These are phyloP conservation scores for Nemotelus pantherinus DNA, from an alignment of 2,888 invertebrate species.

Conservation along the genomic window DNA sequence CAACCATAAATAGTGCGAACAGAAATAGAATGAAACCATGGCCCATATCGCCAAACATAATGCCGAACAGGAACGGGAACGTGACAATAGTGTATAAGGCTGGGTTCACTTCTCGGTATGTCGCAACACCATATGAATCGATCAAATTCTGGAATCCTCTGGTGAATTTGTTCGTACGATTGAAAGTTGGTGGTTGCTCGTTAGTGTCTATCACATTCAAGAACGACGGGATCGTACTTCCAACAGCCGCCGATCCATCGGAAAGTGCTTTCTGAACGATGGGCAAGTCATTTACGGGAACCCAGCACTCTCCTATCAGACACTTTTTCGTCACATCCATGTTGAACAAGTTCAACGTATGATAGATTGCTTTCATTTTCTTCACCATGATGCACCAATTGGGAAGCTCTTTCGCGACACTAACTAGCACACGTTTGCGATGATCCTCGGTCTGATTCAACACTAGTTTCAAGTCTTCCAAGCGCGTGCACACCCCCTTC, in stretches of 20 bases:
- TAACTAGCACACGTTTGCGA: constrained; percentile 79
- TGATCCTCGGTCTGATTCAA: constrained; percentile 86
- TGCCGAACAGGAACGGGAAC: constrained; percentile 93
- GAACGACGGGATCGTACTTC: constrained; percentile 91
- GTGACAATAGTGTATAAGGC: constrained; percentile 89
- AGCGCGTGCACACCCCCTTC: constrained; percentile 80
- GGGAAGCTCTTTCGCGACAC: constrained; percentile 82
- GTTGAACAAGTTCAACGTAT: constrained; percentile 91
- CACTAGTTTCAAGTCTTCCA: constrained; percentile 82
- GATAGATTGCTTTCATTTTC: constrained; percentile 94
- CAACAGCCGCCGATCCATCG: constrained; percentile 83
- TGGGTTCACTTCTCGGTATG: constrained; percentile 92
- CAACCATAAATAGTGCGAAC: constrained; percentile 83
- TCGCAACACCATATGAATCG: constrained; percentile 91
- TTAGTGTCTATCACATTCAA: constrained; percentile 85
- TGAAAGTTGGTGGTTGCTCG: constrained; percentile 90
- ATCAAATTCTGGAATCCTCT: constrained; percentile 92
- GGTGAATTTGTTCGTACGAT: constrained; percentile 92
- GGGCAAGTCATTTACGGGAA: constrained; percentile 76
- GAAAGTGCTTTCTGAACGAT: constrained; percentile 81
- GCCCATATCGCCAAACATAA: constrained; percentile 96
- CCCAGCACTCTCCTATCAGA: constrained; percentile 90
- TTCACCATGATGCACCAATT: constrained; percentile 85
- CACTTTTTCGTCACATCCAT: constrained; percentile 91
- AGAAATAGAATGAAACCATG: constrained; percentile 86